Percentiles rank a stretch among this genome's conserved stretches.
phyloP scores from a whole-genome alignment of 2,797 vertebrate species.

The Thripadectes ignobilis region DNA sequence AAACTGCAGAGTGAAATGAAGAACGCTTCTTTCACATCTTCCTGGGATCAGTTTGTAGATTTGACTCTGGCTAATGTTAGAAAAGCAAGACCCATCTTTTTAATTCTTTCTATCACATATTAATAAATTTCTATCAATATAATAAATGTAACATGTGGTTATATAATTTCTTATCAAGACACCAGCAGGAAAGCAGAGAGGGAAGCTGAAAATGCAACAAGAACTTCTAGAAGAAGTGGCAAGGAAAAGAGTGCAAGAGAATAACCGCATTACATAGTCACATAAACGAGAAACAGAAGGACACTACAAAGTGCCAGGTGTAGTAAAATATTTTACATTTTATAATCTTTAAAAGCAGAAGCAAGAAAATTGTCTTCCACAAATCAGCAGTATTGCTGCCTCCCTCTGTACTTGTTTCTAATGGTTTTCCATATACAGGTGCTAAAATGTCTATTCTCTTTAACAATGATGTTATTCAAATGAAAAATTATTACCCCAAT shows the following conservation, averaged over 20 bases:
- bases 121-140: too few species aligned
- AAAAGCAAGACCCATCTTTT: not conserved
- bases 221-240: not conserved
- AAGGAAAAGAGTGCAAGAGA: not conserved
- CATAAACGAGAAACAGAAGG: not conserved
- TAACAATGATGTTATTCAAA: not conserved
- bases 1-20: not conserved
- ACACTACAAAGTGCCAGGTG: not conserved
- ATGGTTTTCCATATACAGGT: not conserved
- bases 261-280: not conserved
- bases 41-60: not conserved
- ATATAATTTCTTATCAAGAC: not conserved
- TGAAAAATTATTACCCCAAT: not conserved
- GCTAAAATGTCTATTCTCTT: not conserved
- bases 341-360: not conserved
- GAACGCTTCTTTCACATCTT: not conserved
- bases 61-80: not conserved
- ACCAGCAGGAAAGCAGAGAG: not conserved
- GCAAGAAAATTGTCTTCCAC: not conserved
- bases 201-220: not conserved
- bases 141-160: not conserved
- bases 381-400: not conserved
- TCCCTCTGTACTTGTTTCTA: not conserved
- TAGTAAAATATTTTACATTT: not conserved
- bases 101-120: not conserved